Evolutionary conservation across 2,113 vertebrate genomes (phyloP).

Genomic region (Lycocorax pyrrhopterus): DNA sequence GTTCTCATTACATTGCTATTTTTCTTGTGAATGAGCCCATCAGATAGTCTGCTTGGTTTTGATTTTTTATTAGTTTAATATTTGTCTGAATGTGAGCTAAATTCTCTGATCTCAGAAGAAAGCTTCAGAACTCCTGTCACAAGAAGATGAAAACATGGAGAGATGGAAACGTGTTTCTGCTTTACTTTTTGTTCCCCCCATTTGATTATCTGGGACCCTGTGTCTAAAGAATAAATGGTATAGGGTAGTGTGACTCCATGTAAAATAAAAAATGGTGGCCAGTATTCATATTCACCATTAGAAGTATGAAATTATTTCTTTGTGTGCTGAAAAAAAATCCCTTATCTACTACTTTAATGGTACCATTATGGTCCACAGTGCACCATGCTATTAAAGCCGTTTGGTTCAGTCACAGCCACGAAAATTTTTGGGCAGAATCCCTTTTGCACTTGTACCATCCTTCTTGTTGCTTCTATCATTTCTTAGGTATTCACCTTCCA

Average conservation of each 20-base stretch:
- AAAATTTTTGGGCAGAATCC: neutral
- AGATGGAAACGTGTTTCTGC: neutral
- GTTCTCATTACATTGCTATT: neutral
- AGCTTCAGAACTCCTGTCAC: neutral
- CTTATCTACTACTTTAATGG: neutral
- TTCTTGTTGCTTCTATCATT: neutral
- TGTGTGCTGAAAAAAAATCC: neutral
- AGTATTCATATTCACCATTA: neutral
- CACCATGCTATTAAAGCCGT: neutral
- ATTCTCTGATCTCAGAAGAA: neutral
- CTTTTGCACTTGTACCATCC: neutral
- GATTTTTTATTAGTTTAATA: neutral
- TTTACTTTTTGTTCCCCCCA: neutral
- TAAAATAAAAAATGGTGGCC: neutral
- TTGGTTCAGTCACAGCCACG: neutral
- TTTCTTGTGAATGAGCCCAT: neutral
- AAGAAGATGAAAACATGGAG: neutral
- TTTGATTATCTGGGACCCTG: neutral
- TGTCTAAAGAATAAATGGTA: neutral
- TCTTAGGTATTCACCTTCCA: neutral
- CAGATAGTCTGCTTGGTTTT: neutral
- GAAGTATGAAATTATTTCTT: neutral
- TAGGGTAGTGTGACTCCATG: neutral
- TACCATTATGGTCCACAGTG: neutral
- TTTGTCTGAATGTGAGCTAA: neutral